These are phyloP conservation scores for Synergus umbraculus DNA, from an alignment of 2,888 invertebrate genomes.

Conservation along the genomic window DNA sequence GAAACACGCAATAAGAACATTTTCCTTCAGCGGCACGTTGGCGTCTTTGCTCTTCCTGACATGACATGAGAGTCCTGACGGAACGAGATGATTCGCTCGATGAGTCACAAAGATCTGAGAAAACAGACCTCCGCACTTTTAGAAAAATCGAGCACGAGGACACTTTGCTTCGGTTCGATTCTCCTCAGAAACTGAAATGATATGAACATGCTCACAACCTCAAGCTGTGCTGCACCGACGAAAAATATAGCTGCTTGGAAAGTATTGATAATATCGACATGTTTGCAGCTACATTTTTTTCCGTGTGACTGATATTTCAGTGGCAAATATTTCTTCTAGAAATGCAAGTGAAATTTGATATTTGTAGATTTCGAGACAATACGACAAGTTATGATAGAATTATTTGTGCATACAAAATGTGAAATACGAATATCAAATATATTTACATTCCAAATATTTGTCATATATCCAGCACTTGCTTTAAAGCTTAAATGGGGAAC, in stretches of 20 bases:
- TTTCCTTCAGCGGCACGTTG: conserved; percentile 38
- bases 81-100: conserved; percentile 41
- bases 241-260: not conserved
- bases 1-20: conserved; percentile 51
- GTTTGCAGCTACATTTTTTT: not conserved
- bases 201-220: conserved; percentile 40
- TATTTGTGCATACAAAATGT: not conserved
- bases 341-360: not conserved
- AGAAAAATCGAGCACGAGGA: conserved; percentile 36
- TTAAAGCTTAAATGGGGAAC: conserved; percentile 6
- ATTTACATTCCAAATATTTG: conserved; percentile 15
- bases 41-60: conserved; percentile 40
- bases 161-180: conserved; percentile 32
- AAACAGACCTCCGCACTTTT: conserved; percentile 42
- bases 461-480: conserved; percentile 12
- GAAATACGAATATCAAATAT: conserved; percentile 30
- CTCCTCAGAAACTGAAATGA: conserved; percentile 35
- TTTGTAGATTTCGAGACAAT: not conserved
- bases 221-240: not conserved
- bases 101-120: conserved; percentile 40
- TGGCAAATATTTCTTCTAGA: not conserved
- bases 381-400: not conserved
- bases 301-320: not conserved
- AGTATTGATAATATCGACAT: too few species aligned
- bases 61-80: conserved; percentile 42